A percentile compares a stretch with the other conserved stretches of the same genome.
Evolutionary conservation across 2,113 vertebrate species (phyloP).

Genomic region (Salminus brasiliensis): DNA sequence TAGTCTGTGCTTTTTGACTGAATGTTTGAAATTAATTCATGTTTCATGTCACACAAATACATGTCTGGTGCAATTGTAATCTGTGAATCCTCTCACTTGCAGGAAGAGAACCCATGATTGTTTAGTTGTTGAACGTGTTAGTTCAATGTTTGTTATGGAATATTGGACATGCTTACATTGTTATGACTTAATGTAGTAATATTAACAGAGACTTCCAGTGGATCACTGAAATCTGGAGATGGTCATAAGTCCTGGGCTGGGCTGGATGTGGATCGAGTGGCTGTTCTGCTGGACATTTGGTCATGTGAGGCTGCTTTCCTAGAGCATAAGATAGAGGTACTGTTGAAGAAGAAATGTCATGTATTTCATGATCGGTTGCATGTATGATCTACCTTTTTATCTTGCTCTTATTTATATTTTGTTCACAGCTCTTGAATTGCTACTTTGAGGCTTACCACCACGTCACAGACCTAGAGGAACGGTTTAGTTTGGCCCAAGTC

Average conservation of each 20-base stretch:
- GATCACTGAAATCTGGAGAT: conserved; percentile 29
- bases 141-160: background rate
- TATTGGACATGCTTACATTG: background rate
- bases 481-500: conserved; percentile 70
- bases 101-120: background rate
- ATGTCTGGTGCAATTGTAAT: background rate
- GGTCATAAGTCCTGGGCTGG: conserved; percentile 56
- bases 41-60: background rate
- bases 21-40: background rate
- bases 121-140: background rate
- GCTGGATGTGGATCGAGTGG: conserved; percentile 65
- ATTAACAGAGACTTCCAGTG: conserved; percentile 25
- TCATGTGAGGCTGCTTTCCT: conserved; percentile 74
- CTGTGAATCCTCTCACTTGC: background rate
- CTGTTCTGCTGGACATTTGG: conserved; percentile 78
- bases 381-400: background rate
- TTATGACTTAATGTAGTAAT: background rate
- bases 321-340: conserved; percentile 74
- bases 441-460: conserved; percentile 81
- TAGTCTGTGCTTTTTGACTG: too few relatives aligned
- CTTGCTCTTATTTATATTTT: background rate
- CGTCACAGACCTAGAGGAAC: conserved; percentile 71
- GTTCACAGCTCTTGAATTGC: conserved; percentile 75
- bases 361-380: background rate
- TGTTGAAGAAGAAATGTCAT: background rate